Base-by-base conservation (phyloP, 2,888 invertebrate genomes). In the Eurois occulta region DNA sequence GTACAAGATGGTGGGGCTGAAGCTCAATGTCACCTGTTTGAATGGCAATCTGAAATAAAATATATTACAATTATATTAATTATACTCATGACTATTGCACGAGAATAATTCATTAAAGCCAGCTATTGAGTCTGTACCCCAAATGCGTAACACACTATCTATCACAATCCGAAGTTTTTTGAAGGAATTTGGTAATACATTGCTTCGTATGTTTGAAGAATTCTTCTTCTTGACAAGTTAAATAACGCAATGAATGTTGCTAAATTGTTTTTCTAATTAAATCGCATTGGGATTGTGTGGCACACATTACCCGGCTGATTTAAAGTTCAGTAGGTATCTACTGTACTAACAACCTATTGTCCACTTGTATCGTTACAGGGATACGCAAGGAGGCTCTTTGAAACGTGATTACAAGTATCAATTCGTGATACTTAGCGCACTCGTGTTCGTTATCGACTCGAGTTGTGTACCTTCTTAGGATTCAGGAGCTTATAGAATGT, bases 1-100 rank as follows among this genome's bases (percentile, higher is more conserved):
- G 93, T 2, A 97, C 97, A 67, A 97, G 97, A 75, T 96, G 94
- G 81, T 97, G 97, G 0, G 98, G 98, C 66, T 97, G 96, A 0
- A 93, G 75, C 67, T 96, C 92, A 0, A 96, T 93, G 74, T 95
- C 94, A 10, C 97, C 97, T 2, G 86, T 91, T 85, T 96, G 95
- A 1, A 95, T 92, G 16, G 96, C 92, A 67, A 96, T 91, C 97
- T 97, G 89, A 0, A 88, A 88, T 55, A 8, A 11, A 52, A 48
- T 6, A 52, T 18, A 38, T 11, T 18, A 16, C n/a, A n/a, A n/a
- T n/a, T n/a, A n/a, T n/a, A n/a, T n/a, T n/a, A n/a, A n/a, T n/a
- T n/a, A n/a, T n/a, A n/a, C n/a, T n/a, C n/a, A n/a, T n/a, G n/a
- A n/a, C 43, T 43, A 16, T n/a, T n/a, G 2, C 58, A 6, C 28